Conservation (phyloP, 1,140 invertebrate genomes). For the Nymphalis io region DNA sequence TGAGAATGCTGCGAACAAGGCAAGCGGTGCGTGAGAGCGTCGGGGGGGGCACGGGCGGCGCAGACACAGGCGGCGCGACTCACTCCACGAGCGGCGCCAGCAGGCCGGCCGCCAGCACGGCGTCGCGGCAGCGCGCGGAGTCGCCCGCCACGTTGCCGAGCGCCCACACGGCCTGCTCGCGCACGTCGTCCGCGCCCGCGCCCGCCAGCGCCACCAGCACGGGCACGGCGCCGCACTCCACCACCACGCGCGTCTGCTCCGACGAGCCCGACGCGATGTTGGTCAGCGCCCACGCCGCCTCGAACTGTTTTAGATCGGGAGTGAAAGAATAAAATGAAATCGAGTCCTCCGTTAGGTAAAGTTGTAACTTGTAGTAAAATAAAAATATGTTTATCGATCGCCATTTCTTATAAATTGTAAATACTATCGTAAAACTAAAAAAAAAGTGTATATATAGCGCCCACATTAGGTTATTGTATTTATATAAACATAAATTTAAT, state of each 20-base stretch:
- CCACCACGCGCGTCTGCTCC: constrained; percentile 94
- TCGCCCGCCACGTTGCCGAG: constrained; percentile 98
- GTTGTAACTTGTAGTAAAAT: no score
- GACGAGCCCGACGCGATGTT: constrained; percentile 99
- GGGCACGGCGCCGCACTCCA: constrained; percentile 96
- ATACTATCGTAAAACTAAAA: no score
- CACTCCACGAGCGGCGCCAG: constrained; percentile 94
- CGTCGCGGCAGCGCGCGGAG: constrained; percentile 95
- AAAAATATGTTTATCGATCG: no score
- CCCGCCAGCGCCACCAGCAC: constrained; percentile 92
- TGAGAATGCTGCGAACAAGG: constrained; percentile 86
- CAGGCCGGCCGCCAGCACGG: constrained; percentile 92
- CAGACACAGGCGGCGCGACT: constrained; percentile 51
- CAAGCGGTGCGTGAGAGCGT: no score
- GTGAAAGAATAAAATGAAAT: no score
- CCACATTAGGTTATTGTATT: no score
- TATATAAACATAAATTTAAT: no score
- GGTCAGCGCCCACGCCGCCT: constrained; percentile 98
- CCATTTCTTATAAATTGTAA: no score
- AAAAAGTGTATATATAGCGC: no score
- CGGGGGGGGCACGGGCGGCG: no score
- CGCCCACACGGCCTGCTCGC: constrained; percentile 98
- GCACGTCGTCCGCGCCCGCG: constrained; percentile 95
- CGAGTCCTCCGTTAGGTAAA: no score
- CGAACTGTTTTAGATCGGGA: constrained; percentile 87